Evolutionary conservation across 2,888 invertebrate genomes (phyloP).

Genomic region (Rhagonycha fulva): DNA sequence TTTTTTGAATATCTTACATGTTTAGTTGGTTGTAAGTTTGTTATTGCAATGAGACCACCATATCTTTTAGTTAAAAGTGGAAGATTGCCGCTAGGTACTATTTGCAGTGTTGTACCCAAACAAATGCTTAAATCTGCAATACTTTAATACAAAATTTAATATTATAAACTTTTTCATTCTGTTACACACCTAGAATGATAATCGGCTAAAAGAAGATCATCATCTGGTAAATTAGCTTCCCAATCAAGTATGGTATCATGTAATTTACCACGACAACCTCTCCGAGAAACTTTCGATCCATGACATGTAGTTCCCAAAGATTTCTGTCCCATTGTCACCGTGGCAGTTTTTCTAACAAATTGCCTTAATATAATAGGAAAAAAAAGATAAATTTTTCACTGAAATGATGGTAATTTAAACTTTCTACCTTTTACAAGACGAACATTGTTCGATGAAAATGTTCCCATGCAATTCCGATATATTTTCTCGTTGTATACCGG

Average conservation of each 20-base stretch:
- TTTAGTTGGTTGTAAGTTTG: constrained; percentile 97
- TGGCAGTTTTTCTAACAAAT: constrained; percentile 76
- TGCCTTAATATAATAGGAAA: constrained; percentile 61
- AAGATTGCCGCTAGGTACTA: constrained; percentile 93
- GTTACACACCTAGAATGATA: constrained; percentile 77
- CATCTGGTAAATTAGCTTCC: constrained; percentile 92
- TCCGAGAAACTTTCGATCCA: constrained; percentile 62
- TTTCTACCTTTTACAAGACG: constrained; percentile 81
- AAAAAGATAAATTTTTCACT: background rate
- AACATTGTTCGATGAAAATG: constrained; percentile 95
- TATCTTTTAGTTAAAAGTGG: constrained; percentile 84
- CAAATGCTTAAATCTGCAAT: constrained; percentile 92
- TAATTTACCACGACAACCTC: constrained; percentile 86
- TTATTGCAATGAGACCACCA: constrained; percentile 87
- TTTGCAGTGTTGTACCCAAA: constrained; percentile 97
- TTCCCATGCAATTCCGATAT: constrained; percentile 97
- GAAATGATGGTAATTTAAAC: constrained; percentile 25
- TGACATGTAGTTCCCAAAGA: constrained; percentile 70
- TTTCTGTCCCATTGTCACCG: constrained; percentile 81
- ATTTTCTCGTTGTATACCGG: constrained; percentile 79
- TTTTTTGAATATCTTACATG: constrained; percentile 67
- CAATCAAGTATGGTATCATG: constrained; percentile 95
- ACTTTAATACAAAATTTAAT: constrained; percentile 61
- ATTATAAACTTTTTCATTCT: background rate
- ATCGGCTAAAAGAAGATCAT: constrained; percentile 81